A percentile compares a stretch with the other conserved stretches of the same genome.
These are phyloP conservation scores for Poeciliopsis occidentalis DNA, from an alignment of 2,113 vertebrate species.

Conservation along the genomic window DNA sequence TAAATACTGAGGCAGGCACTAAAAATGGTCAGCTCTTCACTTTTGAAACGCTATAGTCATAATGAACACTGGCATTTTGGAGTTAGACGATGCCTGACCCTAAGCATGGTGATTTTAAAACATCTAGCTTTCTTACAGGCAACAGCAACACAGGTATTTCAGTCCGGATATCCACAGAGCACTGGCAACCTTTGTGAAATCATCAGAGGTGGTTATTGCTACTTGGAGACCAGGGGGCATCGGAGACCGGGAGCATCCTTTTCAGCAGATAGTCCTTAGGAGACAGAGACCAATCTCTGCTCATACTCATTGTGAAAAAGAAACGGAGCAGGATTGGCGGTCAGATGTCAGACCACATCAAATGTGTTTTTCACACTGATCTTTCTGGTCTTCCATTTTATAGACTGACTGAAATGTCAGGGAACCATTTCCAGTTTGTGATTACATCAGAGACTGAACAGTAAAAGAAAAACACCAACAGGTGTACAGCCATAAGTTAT, in stretches of 20 bases:
- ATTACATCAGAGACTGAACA: background rate
- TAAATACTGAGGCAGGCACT: background rate
- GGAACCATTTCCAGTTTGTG: background rate
- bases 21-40: conserved; percentile 7
- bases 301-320: background rate
- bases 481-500: background rate
- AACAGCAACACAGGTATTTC: background rate
- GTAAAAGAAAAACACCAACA: background rate
- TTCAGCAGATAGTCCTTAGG: background rate
- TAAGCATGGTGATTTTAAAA: background rate
- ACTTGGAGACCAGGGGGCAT: background rate
- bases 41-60: conserved; percentile 1
- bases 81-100: background rate
- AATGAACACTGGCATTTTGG: background rate
- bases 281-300: background rate
- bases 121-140: background rate
- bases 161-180: background rate
- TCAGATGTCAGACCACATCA: no score
- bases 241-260: conserved; percentile 2
- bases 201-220: background rate
- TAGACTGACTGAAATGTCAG: background rate
- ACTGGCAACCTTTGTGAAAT: background rate
- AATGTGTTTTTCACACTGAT: background rate
- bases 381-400: background rate
- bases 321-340: no score